Evolutionary conservation across 2,888 invertebrate genomes (phyloP).

Genomic region (Drosophila austrosaltans): DNA sequence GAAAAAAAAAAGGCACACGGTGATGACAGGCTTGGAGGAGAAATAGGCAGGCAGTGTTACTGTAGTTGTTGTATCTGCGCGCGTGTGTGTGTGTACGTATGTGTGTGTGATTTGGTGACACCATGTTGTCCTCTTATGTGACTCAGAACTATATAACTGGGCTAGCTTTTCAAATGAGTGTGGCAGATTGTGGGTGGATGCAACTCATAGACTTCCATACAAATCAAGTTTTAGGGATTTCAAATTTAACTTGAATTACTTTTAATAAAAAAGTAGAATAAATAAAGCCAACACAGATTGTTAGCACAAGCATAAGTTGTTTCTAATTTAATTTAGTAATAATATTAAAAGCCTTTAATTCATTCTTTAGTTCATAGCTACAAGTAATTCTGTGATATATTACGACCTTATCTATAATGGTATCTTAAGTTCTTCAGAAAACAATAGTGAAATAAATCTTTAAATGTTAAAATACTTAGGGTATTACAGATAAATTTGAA

Average conservation of each 20-base stretch:
- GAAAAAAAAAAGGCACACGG: slow-evolving; percentile 46
- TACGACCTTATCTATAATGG: no score
- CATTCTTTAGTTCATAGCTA: no score
- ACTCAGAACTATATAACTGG: slow-evolving; percentile 13
- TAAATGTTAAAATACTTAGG: no score
- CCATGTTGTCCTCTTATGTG: slow-evolving; percentile 25
- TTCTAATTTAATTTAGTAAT: no score
- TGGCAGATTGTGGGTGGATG: neutral
- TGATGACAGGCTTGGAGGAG: slow-evolving; percentile 53
- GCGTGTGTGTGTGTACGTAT: neutral
- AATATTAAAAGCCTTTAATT: no score
- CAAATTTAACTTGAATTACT: neutral
- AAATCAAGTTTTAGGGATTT: neutral
- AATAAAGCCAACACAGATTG: no score
- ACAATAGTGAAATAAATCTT: no score
- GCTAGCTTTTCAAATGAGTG: slow-evolving; percentile 18
- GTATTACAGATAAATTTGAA: no score
- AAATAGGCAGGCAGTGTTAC: neutral
- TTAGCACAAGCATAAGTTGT: no score
- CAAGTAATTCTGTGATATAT: no score
- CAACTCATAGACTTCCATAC: neutral
- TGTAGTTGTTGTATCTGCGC: neutral
- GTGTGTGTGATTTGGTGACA: slow-evolving; percentile 29
- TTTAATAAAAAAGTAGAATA: neutral
- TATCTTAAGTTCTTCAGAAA: no score